Conservation (phyloP, 2,113 vertebrate genomes). For the Probosciger aterrimus region DNA sequence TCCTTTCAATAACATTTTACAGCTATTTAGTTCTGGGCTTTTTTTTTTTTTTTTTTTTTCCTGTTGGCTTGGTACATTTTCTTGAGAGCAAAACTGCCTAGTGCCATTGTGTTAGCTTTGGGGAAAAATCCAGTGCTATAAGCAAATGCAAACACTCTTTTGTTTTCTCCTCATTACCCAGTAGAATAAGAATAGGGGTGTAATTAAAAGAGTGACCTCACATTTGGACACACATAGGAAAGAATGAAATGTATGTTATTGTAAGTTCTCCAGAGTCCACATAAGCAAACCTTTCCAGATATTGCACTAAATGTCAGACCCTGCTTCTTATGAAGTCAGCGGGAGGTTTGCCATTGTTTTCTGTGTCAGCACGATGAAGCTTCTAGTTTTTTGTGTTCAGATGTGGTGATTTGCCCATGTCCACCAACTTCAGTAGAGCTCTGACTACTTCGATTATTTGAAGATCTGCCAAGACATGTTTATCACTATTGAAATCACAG, state of each 20-base stretch:
- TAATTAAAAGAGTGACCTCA: slow-evolving; percentile 50
- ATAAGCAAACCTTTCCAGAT: not conserved
- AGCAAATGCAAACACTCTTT: slow-evolving; percentile 37
- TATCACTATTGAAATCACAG: not conserved
- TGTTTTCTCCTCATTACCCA: slow-evolving; percentile 6
- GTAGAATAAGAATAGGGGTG: slow-evolving; percentile 7
- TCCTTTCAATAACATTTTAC: slow-evolving; percentile 57
- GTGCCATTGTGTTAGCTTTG: slow-evolving; percentile 5
- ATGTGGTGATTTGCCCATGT: not conserved
- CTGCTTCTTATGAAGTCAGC: not conserved
- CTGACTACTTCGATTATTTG: not conserved
- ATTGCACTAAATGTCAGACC: slow-evolving; percentile 6
- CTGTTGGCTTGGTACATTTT: slow-evolving; percentile 33
- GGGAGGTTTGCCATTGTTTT: slow-evolving; percentile 23
- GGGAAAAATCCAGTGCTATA: slow-evolving; percentile 15
- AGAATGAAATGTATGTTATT: slow-evolving; percentile 22
- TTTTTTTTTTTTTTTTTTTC: slow-evolving; percentile 3
- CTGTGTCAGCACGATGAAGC: not conserved
- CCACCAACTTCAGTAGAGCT: not conserved
- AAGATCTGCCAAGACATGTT: not conserved
- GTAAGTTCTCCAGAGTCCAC: not conserved
- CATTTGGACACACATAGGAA: slow-evolving; percentile 8
- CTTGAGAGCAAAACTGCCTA: slow-evolving; percentile 44
- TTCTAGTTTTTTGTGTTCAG: not conserved
- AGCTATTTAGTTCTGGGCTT: not conserved